Conservation (phyloP, 2,113 vertebrate genomes). For the Myrmecobius fasciatus region DNA sequence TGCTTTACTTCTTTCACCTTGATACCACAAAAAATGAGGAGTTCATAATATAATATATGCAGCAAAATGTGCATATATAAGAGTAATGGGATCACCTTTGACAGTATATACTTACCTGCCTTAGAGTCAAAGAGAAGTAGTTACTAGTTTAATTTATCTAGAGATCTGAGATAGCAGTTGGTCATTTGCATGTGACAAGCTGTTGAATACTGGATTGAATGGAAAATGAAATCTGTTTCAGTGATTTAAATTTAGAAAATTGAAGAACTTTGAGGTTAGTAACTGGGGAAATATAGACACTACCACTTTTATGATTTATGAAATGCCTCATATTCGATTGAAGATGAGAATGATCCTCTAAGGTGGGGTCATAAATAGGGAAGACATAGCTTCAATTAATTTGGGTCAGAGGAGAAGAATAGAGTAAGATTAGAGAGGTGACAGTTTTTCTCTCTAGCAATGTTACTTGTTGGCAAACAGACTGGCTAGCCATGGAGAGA, state of each 20-base stretch:
- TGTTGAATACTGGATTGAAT: not conserved
- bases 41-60: not conserved
- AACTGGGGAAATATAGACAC: not conserved
- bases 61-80: not conserved
- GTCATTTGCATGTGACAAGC: not conserved
- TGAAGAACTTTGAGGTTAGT: not conserved
- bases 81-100: not conserved
- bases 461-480: not conserved
- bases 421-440: not conserved
- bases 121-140: not conserved
- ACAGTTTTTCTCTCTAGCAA: not conserved
- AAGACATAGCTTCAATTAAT: not conserved
- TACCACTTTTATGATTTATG: not conserved
- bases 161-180: not conserved
- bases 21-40: not conserved
- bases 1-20: not conserved
- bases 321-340: not conserved
- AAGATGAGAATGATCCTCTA: not conserved
- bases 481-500: not conserved
- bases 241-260: not conserved
- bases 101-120: not conserved
- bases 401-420: not conserved
- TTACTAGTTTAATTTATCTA: not conserved
- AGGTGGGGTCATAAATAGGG: not conserved
- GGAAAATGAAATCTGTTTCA: not conserved